Evolutionary conservation across 2,888 invertebrate genomes (phyloP).

Genomic region (Capitulum mitella): DNA sequence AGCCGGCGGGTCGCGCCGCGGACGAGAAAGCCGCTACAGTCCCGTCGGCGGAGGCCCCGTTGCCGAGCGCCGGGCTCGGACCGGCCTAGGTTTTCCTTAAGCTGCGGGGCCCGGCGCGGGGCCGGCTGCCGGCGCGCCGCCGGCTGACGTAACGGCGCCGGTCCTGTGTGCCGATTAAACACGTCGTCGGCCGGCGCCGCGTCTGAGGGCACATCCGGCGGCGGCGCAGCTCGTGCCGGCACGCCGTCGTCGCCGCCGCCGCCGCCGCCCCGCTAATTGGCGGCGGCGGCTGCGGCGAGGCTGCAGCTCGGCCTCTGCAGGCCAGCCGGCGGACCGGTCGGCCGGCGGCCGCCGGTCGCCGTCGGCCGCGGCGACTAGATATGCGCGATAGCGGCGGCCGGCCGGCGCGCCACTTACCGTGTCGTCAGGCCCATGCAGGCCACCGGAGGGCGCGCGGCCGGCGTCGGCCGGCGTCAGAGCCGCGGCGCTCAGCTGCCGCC

Average conservation of each 20-base stretch:
- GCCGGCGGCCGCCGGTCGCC: no score
- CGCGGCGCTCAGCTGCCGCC: background rate
- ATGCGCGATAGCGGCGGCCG: no score
- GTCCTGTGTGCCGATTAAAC: background rate
- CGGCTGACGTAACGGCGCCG: background rate
- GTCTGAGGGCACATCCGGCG: background rate
- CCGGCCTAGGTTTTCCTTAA: background rate
- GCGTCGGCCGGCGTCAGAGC: no score
- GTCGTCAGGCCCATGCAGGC: background rate
- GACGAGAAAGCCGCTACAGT: no score
- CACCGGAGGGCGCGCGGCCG: background rate
- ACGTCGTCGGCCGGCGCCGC: background rate
- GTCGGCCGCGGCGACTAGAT: no score
- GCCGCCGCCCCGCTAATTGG: background rate
- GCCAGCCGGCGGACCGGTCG: background rate
- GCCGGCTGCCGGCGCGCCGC: background rate
- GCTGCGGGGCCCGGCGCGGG: background rate
- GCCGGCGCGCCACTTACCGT: no score
- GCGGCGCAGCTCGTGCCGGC: background rate
- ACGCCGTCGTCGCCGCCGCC: background rate
- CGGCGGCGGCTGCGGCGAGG: background rate
- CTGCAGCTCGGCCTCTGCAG: no score
- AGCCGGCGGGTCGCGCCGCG: no score
- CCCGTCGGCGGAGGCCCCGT: no score
- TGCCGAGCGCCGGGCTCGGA: no score